Percentiles rank a stretch among this genome's conserved stretches.
phyloP scores from a whole-genome alignment of 2,113 vertebrate species.

The Phalacrocorax brasilianus region DNA sequence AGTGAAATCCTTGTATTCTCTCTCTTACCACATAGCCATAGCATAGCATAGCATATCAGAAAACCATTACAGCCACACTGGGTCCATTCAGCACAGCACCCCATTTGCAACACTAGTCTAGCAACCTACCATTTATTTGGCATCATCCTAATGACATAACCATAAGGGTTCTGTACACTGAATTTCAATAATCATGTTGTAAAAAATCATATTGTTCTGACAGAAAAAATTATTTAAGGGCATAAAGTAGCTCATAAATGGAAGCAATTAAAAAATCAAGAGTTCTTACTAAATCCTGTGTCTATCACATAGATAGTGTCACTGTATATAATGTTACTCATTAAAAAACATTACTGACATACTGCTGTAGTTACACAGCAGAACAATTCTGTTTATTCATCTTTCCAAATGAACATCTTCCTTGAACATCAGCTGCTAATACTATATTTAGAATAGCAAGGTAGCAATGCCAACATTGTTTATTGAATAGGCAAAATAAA shows the following conservation, averaged over 20 bases:
- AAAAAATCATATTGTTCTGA: not conserved
- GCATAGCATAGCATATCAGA: not conserved
- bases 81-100: not conserved
- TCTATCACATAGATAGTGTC: not conserved
- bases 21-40: not conserved
- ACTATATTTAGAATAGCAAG: constrained; percentile 41
- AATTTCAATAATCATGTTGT: not conserved
- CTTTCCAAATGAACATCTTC: constrained; percentile 15
- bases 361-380: constrained; percentile 18
- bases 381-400: constrained; percentile 54
- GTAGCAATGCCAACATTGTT: not conserved
- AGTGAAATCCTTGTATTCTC: not conserved
- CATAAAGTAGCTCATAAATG: not conserved
- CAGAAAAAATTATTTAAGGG: not conserved
- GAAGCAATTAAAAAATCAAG: not conserved
- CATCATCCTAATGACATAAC: not conserved
- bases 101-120: not conserved
- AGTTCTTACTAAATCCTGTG: not conserved
- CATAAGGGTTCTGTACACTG: not conserved
- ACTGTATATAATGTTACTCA: constrained; percentile 11
- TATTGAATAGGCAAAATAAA: constrained; percentile 26
- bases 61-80: not conserved
- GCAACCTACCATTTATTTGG: not conserved
- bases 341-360: constrained; percentile 24
- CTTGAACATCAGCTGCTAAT: constrained; percentile 38